Conservation (phyloP, 1,140 invertebrate genomes). For the Thaumatotibia leucotreta region DNA sequence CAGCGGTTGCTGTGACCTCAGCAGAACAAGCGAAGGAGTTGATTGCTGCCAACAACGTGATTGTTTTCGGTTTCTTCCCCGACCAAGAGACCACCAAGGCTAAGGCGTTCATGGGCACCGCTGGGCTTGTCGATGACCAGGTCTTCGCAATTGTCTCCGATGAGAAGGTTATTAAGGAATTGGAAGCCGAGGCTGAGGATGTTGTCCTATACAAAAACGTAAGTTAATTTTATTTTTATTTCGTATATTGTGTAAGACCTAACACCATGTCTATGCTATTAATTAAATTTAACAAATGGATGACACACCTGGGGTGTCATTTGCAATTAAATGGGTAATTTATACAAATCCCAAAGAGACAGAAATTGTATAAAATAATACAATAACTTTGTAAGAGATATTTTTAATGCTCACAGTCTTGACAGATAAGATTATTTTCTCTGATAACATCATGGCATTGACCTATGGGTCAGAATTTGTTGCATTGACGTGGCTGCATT, state of each 20-base stretch:
- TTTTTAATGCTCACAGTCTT: not conserved
- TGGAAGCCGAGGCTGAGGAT: conserved; percentile 84
- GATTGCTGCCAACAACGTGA: conserved; percentile 86
- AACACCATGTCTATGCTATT: too few relatives aligned
- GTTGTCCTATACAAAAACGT: conserved; percentile 95
- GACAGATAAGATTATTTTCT: not conserved
- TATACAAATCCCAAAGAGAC: not conserved
- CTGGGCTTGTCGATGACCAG: conserved; percentile 89
- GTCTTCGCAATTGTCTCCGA: conserved; percentile 91
- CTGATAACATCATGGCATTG: not conserved
- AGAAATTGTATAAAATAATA: not conserved
- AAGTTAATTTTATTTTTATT: too few relatives aligned
- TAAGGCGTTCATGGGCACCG: conserved; percentile 90
- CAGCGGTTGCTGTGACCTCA: conserved; percentile 85
- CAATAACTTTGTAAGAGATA: not conserved
- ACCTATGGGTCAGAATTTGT: not conserved
- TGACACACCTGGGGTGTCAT: too few relatives aligned
- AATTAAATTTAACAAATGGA: too few relatives aligned
- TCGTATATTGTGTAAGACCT: too few relatives aligned
- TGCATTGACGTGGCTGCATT: not conserved
- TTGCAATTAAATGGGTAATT: too few relatives aligned
- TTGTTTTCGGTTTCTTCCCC: conserved; percentile 97
- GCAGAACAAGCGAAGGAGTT: conserved; percentile 92
- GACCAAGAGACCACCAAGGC: conserved; percentile 86
- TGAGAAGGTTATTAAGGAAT: conserved; percentile 85